Percentiles rank a stretch among this genome's conserved stretches.
These are phyloP conservation scores for Mactromeris polynyma DNA, from an alignment of 2,888 invertebrate genomes.

Conservation along the genomic window DNA sequence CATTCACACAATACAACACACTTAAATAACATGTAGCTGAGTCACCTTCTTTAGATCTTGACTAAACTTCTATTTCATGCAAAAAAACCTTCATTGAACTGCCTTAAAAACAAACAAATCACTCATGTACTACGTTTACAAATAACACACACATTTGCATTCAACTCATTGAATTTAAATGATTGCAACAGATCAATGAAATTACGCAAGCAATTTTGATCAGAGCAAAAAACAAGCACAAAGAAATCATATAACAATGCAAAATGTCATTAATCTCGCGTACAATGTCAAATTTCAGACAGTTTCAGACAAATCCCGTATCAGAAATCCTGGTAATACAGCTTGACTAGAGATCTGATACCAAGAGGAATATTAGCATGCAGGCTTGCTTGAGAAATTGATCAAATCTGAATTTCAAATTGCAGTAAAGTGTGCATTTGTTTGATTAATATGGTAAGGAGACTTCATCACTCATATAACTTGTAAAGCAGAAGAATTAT, in stretches of 20 bases:
- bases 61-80: no score
- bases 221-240: not conserved
- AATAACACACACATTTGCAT: not conserved
- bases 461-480: not conserved
- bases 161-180: not conserved
- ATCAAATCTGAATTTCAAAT: slow-evolving; percentile 16
- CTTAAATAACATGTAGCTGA: no score
- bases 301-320: not conserved
- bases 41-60: no score
- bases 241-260: slow-evolving; percentile 1
- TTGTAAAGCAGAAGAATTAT: not conserved
- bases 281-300: not conserved
- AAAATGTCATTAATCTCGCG: not conserved
- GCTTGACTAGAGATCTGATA: not conserved
- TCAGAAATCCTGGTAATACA: not conserved
- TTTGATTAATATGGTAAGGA: not conserved
- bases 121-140: not conserved
- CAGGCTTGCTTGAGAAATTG: not conserved
- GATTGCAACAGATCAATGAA: slow-evolving; percentile 1
- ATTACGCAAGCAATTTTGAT: not conserved
- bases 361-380: not conserved
- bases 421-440: slow-evolving; percentile 4
- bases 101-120: slow-evolving; percentile 1
- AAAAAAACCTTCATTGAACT: not conserved
- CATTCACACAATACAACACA: no score